Conservation (phyloP, 2,888 invertebrate genomes). For the Hirtodrosophila trivittata region DNA sequence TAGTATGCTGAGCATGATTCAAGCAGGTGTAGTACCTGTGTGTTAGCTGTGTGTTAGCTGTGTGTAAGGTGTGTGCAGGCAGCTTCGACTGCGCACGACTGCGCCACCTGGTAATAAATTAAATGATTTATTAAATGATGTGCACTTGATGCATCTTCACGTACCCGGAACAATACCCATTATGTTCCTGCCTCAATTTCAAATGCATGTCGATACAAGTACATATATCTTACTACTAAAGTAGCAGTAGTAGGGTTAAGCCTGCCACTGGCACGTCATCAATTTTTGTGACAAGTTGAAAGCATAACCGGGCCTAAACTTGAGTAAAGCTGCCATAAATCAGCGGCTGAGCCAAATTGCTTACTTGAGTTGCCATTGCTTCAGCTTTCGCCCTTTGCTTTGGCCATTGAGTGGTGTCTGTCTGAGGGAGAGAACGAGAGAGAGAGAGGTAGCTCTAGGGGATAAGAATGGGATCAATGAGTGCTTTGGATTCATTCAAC, state of each 20-base stretch:
- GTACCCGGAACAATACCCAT: slow-evolving; percentile 7
- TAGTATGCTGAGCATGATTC: too few relatives aligned
- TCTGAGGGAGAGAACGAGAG: slow-evolving; percentile 3
- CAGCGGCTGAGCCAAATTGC: slow-evolving; percentile 53
- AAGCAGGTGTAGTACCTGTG: neutral
- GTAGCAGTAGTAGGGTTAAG: slow-evolving; percentile 27
- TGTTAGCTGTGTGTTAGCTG: neutral
- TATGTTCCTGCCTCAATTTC: slow-evolving; percentile 11
- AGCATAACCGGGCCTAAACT: slow-evolving; percentile 25
- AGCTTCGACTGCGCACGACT: slow-evolving; percentile 9
- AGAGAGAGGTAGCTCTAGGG: slow-evolving; percentile 22
- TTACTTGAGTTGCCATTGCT: slow-evolving; percentile 25
- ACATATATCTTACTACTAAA: too few relatives aligned
- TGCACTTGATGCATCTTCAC: slow-evolving; percentile 54
- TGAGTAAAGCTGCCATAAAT: slow-evolving; percentile 62
- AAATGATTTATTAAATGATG: slow-evolving; percentile 74
- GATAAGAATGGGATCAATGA: neutral
- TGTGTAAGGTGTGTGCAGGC: neutral
- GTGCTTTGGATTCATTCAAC: neutral
- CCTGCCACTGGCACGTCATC: slow-evolving; percentile 56
- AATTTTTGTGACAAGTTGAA: slow-evolving; percentile 50
- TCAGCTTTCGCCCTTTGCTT: neutral
- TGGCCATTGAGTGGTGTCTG: neutral
- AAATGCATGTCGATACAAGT: neutral
- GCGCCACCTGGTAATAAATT: slow-evolving; percentile 56